A percentile compares a stretch with the other conserved stretches of the same genome.
Evolutionary conservation across 2,888 invertebrate genomes (phyloP).

Genomic region (Microplitis deprimator): DNA sequence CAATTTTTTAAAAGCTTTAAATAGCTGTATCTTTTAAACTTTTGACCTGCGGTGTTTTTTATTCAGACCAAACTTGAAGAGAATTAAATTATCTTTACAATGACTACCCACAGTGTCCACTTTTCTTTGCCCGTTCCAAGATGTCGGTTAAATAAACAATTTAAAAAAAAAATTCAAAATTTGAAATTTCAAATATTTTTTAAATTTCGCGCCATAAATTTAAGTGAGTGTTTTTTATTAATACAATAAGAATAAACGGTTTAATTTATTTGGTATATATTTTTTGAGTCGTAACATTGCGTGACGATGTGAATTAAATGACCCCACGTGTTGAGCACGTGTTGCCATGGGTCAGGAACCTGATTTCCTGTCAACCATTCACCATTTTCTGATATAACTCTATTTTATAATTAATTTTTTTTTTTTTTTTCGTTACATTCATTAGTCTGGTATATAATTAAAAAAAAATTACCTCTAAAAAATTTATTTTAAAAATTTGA

Average conservation of each 20-base stretch:
- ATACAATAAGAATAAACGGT: constrained; percentile 2
- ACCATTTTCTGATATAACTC: constrained; percentile 26
- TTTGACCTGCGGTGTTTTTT: not conserved
- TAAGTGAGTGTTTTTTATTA: not conserved
- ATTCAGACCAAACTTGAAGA: not conserved
- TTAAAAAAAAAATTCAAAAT: too few relatives aligned
- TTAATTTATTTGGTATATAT: not conserved
- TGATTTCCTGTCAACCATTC: constrained; percentile 46
- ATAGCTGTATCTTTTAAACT: constrained; percentile 3
- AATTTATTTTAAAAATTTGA: not conserved
- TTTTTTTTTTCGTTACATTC: constrained; percentile 12
- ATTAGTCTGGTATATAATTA: constrained; percentile 3
- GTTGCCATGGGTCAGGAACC: constrained; percentile 58
- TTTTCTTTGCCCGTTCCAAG: too few relatives aligned
- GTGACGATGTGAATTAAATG: constrained; percentile 59
- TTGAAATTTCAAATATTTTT: not conserved
- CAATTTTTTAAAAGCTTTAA: not conserved
- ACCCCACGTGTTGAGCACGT: constrained; percentile 59
- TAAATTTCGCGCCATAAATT: not conserved
- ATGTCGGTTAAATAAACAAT: too few relatives aligned
- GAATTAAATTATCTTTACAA: not conserved
- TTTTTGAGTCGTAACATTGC: constrained; percentile 52
- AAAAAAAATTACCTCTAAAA: constrained; percentile 6
- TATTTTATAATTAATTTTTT: constrained; percentile 15
- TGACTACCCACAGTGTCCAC: not conserved